These are phyloP conservation scores for Hippocampus mohnikei DNA, from an alignment of 2,113 vertebrate genomes.

Conservation along the genomic window DNA sequence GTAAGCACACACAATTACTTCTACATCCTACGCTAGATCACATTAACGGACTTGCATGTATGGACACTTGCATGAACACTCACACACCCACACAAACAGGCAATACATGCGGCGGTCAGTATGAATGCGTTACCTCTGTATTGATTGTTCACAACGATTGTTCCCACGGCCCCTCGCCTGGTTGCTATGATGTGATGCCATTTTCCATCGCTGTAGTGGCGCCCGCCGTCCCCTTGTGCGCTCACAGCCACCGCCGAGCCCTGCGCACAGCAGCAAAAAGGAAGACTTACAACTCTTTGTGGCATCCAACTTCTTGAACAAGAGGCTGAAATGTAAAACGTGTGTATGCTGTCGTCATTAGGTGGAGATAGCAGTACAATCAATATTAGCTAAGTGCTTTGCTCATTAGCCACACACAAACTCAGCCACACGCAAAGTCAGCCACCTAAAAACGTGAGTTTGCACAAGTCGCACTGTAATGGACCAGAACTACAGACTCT, in stretches of 20 bases:
- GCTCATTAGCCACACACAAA: not conserved
- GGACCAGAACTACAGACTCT: not conserved
- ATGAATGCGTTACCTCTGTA: slow-evolving; percentile 80
- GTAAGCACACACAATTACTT: slow-evolving; percentile 34
- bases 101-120: slow-evolving; percentile 52
- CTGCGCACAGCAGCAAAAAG: slow-evolving; percentile 57
- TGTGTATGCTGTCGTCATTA: not conserved
- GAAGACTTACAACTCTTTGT: not conserved
- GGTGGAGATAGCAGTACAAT: not conserved
- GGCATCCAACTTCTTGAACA: not conserved
- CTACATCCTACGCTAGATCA: slow-evolving; percentile 31
- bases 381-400: not conserved
- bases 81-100: slow-evolving; percentile 43
- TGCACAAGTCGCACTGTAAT: not conserved
- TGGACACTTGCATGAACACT: slow-evolving; percentile 36
- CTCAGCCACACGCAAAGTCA: not conserved
- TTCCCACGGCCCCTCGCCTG: slow-evolving; percentile 79
- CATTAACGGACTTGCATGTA: slow-evolving; percentile 41
- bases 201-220: slow-evolving; percentile 79
- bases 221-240: slow-evolving; percentile 76
- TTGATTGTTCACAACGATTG: slow-evolving; percentile 81
- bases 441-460: not conserved
- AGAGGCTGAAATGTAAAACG: not conserved
- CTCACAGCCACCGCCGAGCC: slow-evolving; percentile 82
- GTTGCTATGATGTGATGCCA: slow-evolving; percentile 84